Evolutionary conservation across 2,797 vertebrate species (phyloP), one percentile per base, ranked within the genome.

Genomic region (Apogon hyalosoma): DNA sequence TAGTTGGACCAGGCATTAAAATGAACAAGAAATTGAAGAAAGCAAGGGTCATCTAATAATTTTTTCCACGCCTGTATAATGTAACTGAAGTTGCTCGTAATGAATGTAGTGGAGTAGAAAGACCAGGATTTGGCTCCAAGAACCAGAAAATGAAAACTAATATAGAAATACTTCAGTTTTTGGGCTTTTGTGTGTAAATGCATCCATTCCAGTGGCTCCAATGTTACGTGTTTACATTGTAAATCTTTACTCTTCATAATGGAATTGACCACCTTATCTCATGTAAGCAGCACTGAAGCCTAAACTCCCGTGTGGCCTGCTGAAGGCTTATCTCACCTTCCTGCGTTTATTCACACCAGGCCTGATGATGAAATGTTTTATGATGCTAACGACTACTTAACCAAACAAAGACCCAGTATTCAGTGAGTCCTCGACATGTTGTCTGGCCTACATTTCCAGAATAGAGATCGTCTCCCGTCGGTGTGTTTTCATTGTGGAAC

Each of bases 221-320:
- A 53, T 59, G 62, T 60, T 51, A 54, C 53, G 47, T 50, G 57
- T 77, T 83, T 58, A 73, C 64, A 83, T 71, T 78, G 65, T 48
- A 51, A 38, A 65, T 43, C 69, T 82, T 86, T 83, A 70, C 78
- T 75, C 53, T 50, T 11, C 28, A 16, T 42, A 4, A 49, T 74
- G 40, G 80, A 75, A 74, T 77, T 82, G 84, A 72, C 63, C 77
- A 42, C 43, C 60, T 77, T 59, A 58, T 69, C 71, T 80, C 72
- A 61, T 41, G 36, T 28, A 66, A 68, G 56, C 65, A 64, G 60
- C 42, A 1, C 58, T 61, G 55, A 9, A 48, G 33, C 55, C 46
- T 71, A 10, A 56, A 59, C 14, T 28, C 31, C 43, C 78, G 63
- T 36, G 65, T 56, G 74, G 42, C 63, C 48, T 4, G 0, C 16